phyloP scores from a whole-genome alignment of 2,797 vertebrate genomes.

The Onychomys torridus region DNA sequence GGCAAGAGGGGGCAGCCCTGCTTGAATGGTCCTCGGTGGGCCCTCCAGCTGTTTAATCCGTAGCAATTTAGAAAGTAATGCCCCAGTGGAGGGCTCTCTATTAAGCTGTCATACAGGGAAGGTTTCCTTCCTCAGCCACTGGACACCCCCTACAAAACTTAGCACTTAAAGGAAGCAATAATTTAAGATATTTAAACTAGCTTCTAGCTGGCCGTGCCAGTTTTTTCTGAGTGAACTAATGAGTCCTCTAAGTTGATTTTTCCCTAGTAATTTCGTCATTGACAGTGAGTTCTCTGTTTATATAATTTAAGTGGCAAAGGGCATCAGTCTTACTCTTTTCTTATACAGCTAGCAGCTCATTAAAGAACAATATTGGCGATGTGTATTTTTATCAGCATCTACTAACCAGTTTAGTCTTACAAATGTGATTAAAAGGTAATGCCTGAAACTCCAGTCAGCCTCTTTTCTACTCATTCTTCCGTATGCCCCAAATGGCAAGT shows the following conservation, averaged over 20 bases:
- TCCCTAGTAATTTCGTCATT: background rate
- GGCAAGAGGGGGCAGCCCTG: constrained; percentile 47
- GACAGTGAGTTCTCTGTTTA: constrained; percentile 16
- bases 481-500: background rate
- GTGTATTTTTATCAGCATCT: constrained; percentile 43
- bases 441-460: constrained; percentile 65
- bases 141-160: constrained; percentile 4
- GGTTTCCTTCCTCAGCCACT: constrained; percentile 1
- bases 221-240: constrained; percentile 25
- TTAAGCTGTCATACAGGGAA: constrained; percentile 75
- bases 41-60: constrained; percentile 75
- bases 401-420: constrained; percentile 47
- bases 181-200: background rate
- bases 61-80: constrained; percentile 72
- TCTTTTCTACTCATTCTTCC: background rate
- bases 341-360: background rate
- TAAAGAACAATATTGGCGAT: background rate
- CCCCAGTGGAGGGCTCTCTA: constrained; percentile 59
- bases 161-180: background rate
- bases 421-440: constrained; percentile 44
- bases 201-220: background rate
- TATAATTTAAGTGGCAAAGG: background rate
- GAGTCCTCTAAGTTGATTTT: constrained; percentile 23
- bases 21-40: constrained; percentile 33
- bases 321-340: background rate